These are phyloP conservation scores for Gymnorhina tibicen DNA, from an alignment of 2,113 vertebrate genomes.

Conservation along the genomic window DNA sequence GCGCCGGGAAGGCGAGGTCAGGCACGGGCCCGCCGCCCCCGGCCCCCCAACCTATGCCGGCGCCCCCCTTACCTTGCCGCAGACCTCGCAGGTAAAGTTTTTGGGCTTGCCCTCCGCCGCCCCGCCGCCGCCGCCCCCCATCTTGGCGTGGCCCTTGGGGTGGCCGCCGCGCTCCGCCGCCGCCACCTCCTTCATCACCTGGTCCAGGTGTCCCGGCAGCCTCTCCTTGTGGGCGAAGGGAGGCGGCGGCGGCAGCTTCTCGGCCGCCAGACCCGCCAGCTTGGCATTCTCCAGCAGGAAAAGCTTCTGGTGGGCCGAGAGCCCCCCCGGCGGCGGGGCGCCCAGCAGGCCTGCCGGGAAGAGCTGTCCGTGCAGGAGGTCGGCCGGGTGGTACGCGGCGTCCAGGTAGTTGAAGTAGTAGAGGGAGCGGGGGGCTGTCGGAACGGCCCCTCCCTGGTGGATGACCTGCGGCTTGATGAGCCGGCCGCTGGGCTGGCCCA, in stretches of 20 bases:
- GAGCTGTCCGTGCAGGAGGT: constrained; percentile 88
- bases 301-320: constrained; percentile 90
- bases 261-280: constrained; percentile 75
- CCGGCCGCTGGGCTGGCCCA: constrained; percentile 79
- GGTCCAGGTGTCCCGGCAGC: constrained; percentile 91
- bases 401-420: constrained; percentile 98
- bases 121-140: constrained; percentile 70
- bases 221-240: constrained; percentile 90
- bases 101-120: constrained; percentile 87
- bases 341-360: constrained; percentile 82
- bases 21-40: not conserved
- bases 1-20: constrained; percentile 24
- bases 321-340: constrained; percentile 78
- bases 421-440: constrained; percentile 82
- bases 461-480: constrained; percentile 96
- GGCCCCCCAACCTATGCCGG: not conserved
- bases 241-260: constrained; percentile 82
- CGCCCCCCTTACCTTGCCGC: constrained; percentile 87
- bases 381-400: constrained; percentile 86
- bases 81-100: constrained; percentile 98
- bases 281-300: constrained; percentile 92
- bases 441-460: constrained; percentile 87
- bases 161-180: constrained; percentile 76
- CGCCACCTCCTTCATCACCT: constrained; percentile 90
- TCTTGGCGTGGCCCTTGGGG: constrained; percentile 81